phyloP scores from a whole-genome alignment of 2,113 vertebrate species.

The Serilophus lunatus region DNA sequence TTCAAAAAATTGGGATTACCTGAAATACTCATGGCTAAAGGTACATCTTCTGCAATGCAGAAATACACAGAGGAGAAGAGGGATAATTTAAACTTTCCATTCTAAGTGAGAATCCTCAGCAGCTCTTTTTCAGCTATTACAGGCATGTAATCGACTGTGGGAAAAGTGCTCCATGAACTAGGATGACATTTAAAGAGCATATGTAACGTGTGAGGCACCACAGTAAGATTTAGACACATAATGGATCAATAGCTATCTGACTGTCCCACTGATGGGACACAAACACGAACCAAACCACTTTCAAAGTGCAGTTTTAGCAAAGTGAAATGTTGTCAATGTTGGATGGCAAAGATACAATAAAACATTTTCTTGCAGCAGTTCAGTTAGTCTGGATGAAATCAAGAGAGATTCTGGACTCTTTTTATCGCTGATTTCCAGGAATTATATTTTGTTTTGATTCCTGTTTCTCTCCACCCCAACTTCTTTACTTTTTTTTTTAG shows the following conservation, averaged over 20 bases:
- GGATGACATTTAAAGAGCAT: accelerated
- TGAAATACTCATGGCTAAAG: not conserved
- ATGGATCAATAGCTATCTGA: not conserved
- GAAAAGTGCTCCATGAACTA: accelerated
- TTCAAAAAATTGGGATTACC: not conserved
- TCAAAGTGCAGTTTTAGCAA: not conserved
- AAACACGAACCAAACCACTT: not conserved
- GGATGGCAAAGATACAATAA: not conserved
- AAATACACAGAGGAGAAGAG: not conserved
- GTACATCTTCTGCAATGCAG: not conserved
- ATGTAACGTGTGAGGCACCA: accelerated
- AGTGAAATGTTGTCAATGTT: not conserved
- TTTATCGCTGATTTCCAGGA: not conserved
- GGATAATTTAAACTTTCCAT: not conserved
- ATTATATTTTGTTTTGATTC: not conserved
- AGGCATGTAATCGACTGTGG: accelerated
- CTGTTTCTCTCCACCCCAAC: not conserved
- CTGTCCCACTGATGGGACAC: not conserved
- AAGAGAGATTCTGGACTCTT: not conserved
- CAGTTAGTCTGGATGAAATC: not conserved
- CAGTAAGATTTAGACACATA: not conserved
- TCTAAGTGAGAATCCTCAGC: not conserved
- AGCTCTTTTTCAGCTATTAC: not conserved
- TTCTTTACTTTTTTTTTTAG: not conserved
- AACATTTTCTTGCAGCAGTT: not conserved